phyloP scores from a whole-genome alignment of 2,888 invertebrate species.

The Papilio demoleus region DNA sequence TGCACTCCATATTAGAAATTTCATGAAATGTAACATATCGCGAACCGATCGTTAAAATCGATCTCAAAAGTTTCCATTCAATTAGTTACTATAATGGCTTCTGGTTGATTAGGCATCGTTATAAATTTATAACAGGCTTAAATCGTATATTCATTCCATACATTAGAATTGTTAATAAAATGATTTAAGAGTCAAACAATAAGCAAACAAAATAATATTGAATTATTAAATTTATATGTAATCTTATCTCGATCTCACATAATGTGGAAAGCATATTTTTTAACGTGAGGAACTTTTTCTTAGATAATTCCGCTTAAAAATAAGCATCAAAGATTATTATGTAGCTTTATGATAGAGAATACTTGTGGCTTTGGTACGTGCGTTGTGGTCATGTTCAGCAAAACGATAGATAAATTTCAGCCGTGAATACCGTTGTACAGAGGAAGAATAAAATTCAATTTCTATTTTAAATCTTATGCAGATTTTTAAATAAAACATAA shows the following conservation, averaged over 20 bases:
- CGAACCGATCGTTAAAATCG: conserved; percentile 20
- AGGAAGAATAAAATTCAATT: background rate
- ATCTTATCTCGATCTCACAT: background rate
- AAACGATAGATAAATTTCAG: background rate
- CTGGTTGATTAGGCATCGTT: conserved; percentile 37
- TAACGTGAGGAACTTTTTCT: too few relatives aligned
- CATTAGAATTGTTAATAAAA: conserved; percentile 3
- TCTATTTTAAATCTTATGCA: background rate
- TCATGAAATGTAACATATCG: background rate
- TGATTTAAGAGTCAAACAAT: background rate
- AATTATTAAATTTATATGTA: too few relatives aligned
- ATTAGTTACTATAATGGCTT: conserved; percentile 39
- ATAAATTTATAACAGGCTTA: conserved; percentile 37
- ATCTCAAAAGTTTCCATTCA: conserved; percentile 39
- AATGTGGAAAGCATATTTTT: too few relatives aligned
- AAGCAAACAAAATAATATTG: background rate
- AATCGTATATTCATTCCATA: conserved; percentile 28
- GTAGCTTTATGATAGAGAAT: background rate
- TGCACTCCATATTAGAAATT: background rate
- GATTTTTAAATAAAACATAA: background rate
- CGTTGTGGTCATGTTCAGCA: conserved; percentile 1
- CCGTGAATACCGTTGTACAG: background rate
- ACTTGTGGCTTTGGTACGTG: conserved; percentile 2
- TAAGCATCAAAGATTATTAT: background rate
- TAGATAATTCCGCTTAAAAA: background rate